Base-by-base conservation (phyloP, 2,888 invertebrate genomes). In the Formica aserva region DNA sequence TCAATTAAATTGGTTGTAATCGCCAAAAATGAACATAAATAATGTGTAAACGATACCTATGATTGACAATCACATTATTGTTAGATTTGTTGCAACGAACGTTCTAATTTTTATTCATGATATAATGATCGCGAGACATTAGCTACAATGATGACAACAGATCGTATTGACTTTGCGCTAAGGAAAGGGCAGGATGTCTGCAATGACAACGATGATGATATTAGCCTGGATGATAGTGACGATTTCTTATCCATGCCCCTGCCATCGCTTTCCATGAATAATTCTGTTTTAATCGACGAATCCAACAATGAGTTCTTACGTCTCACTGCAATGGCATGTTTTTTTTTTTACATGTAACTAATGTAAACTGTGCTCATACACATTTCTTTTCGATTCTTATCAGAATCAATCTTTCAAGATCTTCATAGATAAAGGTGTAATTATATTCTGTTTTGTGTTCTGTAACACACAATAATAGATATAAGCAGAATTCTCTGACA, bases 321-420 rank as follows among this genome's bases (percentile, higher is more conserved):
- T 45, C 88, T 93, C 13, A 93, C 92, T 11, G 89, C 92, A 57
- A 92, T 91, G 93, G 93, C 90, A 92, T 26, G 87, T 88, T 75
- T 72, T n/a, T 55, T 72, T 77, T 11, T 77, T 11, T 35, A 62
- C 32, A 65, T 62, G 48, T 60, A 52, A n/a, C n/a, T 52, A n/a
- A 48, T 48, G 35, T 57, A 38, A 35, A 60, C 52, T 62, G 35
- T 67, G 32, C 55, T 26, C 13, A 57, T 26, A 26, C 55, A 22
- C 15, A 57, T 32, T 55, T 45, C 22, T 2, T 6, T 57, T 26
- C 8, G 52, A n/a, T n/a, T n/a, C n/a, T n/a, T n/a, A n/a, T n/a
- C n/a, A n/a, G n/a, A n/a, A n/a, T n/a, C n/a, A n/a, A n/a, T n/a
- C n/a, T n/a, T n/a, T n/a, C n/a, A n/a, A n/a, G n/a, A n/a, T n/a